Conservation (phyloP, 2,888 invertebrate genomes). For the Heteromurus nitidus region DNA sequence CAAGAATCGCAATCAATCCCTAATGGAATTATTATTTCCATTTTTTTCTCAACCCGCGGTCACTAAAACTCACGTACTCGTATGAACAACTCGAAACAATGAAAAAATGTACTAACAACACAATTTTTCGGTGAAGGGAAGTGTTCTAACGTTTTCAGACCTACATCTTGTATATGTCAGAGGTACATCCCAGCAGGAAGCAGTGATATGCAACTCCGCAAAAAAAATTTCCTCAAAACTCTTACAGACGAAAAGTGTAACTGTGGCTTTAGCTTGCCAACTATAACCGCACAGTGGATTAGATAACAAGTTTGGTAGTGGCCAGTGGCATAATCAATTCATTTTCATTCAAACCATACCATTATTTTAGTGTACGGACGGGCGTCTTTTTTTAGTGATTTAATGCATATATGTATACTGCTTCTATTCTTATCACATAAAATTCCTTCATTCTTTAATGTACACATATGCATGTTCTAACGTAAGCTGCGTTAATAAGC, state of each 20-base stretch:
- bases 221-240: not conserved
- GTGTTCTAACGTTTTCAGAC: not conserved
- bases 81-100: not conserved
- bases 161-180: not conserved
- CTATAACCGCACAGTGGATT: conserved; percentile 20
- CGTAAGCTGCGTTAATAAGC: conserved; percentile 6
- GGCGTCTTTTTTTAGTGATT: conserved; percentile 1
- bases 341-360: conserved; percentile 35
- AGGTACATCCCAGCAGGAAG: conserved; percentile 7
- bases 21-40: too few species aligned
- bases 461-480: conserved; percentile 1
- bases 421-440: not conserved
- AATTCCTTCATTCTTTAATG: not conserved
- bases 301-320: conserved; percentile 41
- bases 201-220: not conserved
- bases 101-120: conserved; percentile 8
- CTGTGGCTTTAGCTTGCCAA: not conserved
- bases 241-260: not conserved
- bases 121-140: not conserved
- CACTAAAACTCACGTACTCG: too few species aligned
- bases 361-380: not conserved
- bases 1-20: too few species aligned
- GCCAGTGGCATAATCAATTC: conserved; percentile 7
- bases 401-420: not conserved
- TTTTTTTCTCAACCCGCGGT: too few species aligned